Evolutionary conservation across 1,140 invertebrate species (phyloP), one percentile per base, ranked within the genome.

Genomic region (Theocolax elegans): DNA sequence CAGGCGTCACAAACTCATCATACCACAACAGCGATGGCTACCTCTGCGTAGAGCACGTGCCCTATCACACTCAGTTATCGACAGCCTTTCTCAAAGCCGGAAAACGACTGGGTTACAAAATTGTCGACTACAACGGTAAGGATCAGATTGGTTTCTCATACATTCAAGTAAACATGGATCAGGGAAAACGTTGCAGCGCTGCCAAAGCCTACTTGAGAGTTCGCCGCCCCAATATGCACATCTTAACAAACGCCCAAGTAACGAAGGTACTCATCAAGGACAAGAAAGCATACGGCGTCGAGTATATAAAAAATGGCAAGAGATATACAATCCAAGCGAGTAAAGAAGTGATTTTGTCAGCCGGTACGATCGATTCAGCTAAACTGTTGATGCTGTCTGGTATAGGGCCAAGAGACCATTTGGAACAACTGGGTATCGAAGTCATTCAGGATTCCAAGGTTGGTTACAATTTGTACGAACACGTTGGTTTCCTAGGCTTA

Each of bases 351-450:
- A 87, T 93, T 38, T 48, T 93, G 12, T 90, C 90, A 0, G 90
- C 89, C 0, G 92, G 92, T 6, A 85, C 89, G 1, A 88, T 93
- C 12, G 91, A 92, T 72, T 88, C 90, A 0, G 89, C 92, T 1
- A 89, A 92, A 74, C 63, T 95, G 8, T 79, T 95, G 1, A 90
- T 94, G 88, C 75, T 93, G 0, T 93, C 92, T 1, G 93, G 93
- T 19, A 88, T 94, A 31, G 93, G 93, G 4, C 92, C 92, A 0
- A 87, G 78, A 64, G 82, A 89, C 25, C 89, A 94, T 72, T 83
- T 97, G 2, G 80, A 89, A 51, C 87, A 90, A 25, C 80, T 94
- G 1, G 89, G 89, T 0, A 91, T 95, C 25, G 84, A 88, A 0
- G 81, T 91, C 0, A 80, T 94, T 10, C 83, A 91, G 76, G 88